These are phyloP conservation scores for Glyphotaelius pellucidus DNA, from an alignment of 2,888 invertebrate species.

Conservation along the genomic window DNA sequence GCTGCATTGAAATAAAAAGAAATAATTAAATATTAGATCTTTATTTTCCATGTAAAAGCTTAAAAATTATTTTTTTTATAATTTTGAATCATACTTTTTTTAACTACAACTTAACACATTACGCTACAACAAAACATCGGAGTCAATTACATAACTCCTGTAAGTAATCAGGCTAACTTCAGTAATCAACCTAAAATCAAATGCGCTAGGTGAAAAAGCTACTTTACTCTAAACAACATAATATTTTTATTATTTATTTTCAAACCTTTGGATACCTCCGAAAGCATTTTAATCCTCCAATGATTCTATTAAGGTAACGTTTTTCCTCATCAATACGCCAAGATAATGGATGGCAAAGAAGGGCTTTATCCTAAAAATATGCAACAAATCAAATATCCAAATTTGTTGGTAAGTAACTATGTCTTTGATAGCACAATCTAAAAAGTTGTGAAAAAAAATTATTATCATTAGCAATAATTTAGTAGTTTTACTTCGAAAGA, in stretches of 20 bases:
- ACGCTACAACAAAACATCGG: no score
- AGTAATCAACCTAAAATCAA: background rate
- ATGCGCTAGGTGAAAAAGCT: background rate
- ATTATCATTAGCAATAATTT: background rate
- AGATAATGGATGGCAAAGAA: slow-evolving; percentile 77
- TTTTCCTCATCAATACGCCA: slow-evolving; percentile 80
- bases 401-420: background rate
- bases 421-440: background rate
- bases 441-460: background rate
- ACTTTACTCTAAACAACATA: no score
- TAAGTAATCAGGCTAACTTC: background rate
- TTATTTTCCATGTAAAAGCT: no score
- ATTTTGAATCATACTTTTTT: no score
- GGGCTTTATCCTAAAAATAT: slow-evolving; percentile 78
- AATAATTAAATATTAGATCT: no score
- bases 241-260: background rate
- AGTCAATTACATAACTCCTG: no score
- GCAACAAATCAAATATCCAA: background rate
- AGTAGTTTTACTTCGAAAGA: slow-evolving; percentile 5
- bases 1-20: no score
- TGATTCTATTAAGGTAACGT: slow-evolving; percentile 77
- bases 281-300: slow-evolving; percentile 81
- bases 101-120: no score
- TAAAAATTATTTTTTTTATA: no score
- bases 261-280: slow-evolving; percentile 78